Conservation (phyloP, 2,888 invertebrate species). For the Brenthis hecate region DNA sequence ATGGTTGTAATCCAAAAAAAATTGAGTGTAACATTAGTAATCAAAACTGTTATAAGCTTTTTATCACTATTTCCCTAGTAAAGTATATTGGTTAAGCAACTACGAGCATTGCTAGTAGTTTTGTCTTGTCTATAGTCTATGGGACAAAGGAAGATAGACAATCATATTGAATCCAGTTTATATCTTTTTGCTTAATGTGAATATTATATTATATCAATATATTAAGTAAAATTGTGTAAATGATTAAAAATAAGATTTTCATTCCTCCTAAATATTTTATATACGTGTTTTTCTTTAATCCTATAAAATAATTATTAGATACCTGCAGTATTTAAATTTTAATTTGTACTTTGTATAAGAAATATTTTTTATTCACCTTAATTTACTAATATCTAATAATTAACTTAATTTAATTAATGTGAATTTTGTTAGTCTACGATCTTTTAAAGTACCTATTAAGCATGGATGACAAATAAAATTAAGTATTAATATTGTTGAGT, state of each 20-base stretch:
- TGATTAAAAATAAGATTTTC: too few relatives aligned
- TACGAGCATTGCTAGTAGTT: constrained; percentile 80
- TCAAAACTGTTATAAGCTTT: constrained; percentile 56
- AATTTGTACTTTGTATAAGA: too few relatives aligned
- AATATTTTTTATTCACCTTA: too few relatives aligned
- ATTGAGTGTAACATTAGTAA: constrained; percentile 80
- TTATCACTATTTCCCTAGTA: constrained; percentile 75
- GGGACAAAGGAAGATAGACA: constrained; percentile 42
- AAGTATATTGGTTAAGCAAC: constrained; percentile 80
- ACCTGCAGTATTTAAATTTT: too few relatives aligned
- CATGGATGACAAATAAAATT: too few relatives aligned
- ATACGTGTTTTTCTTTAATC: too few relatives aligned
- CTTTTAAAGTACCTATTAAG: too few relatives aligned
- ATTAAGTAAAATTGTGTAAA: neutral
- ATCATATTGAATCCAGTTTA: constrained; percentile 8
- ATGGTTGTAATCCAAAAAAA: constrained; percentile 69
- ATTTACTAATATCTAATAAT: too few relatives aligned
- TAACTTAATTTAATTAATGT: too few relatives aligned
- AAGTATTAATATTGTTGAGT: neutral
- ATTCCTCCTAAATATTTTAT: too few relatives aligned
- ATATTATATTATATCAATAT: neutral
- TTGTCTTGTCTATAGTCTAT: constrained; percentile 74
- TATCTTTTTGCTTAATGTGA: neutral
- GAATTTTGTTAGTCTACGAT: too few relatives aligned
- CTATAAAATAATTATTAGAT: too few relatives aligned